Evolutionary conservation across 2,888 invertebrate genomes (phyloP).

Genomic region (Phaedon cochleariae): DNA sequence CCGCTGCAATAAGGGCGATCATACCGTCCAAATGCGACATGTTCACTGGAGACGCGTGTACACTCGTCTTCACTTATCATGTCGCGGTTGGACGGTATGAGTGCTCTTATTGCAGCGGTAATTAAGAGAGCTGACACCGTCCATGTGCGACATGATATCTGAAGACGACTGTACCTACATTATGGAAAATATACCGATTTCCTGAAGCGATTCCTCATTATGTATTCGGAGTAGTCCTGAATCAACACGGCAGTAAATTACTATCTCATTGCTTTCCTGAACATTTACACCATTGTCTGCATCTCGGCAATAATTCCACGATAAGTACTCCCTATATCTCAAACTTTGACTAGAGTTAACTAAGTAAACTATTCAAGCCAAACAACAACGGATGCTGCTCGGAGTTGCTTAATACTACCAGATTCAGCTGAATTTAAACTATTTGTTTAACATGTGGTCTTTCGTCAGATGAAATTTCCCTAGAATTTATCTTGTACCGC

Average conservation of each 20-base stretch:
- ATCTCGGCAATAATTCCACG: constrained; percentile 7
- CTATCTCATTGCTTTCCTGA: neutral
- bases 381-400: constrained; percentile 22
- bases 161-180: too few species aligned
- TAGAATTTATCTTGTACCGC: constrained; percentile 9
- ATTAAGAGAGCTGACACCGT: too few species aligned
- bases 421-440: constrained; percentile 22
- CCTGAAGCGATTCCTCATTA: neutral
- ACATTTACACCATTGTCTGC: constrained; percentile 13
- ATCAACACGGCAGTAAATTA: constrained; percentile 2
- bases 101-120: too few species aligned
- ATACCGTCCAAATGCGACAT: too few species aligned
- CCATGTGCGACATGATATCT: too few species aligned
- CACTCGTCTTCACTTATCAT: too few species aligned
- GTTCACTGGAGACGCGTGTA: too few species aligned
- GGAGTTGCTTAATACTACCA: constrained; percentile 5
- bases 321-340: constrained; percentile 11
- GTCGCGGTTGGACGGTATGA: too few species aligned
- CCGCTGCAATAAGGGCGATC: too few species aligned
- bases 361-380: constrained; percentile 34
- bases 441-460: constrained; percentile 26
- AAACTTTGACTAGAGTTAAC: constrained; percentile 21
- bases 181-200: too few species aligned
- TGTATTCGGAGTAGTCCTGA: neutral
- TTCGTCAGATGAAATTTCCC: constrained; percentile 10